These are phyloP conservation scores for Pachyseris speciosa DNA, from an alignment of 64 coral and sea anemone species.

Conservation along the genomic window DNA sequence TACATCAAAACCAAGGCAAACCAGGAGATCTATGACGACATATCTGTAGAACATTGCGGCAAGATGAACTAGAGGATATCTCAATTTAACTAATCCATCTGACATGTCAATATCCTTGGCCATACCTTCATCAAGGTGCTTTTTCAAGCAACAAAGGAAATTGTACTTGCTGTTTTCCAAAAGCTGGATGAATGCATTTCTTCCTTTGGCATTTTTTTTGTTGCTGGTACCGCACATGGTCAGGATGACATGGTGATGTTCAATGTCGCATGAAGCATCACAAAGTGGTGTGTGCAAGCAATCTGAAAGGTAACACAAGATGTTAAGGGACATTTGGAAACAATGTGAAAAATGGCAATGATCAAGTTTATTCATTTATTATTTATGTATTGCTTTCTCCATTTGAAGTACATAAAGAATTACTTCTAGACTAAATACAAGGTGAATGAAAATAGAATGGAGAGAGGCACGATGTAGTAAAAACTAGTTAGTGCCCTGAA, in stretches of 20 bases:
- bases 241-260: background rate
- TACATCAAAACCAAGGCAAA: background rate
- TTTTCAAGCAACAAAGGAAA: background rate
- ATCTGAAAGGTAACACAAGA: background rate
- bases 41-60: slow-evolving; percentile 9
- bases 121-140: background rate
- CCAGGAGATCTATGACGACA: background rate
- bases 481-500: too few relatives aligned
- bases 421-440: too few relatives aligned
- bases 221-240: background rate
- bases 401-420: too few relatives aligned
- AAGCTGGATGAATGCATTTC: background rate
- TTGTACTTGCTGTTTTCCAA: background rate
- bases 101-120: background rate
- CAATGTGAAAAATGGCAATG: too few relatives aligned
- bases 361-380: too few relatives aligned
- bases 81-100: background rate
- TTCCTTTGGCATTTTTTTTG: background rate
- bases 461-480: too few relatives aligned
- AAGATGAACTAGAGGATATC: slow-evolving; percentile 9
- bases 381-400: too few relatives aligned
- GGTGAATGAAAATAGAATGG: too few relatives aligned
- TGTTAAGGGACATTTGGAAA: background rate
- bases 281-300: slow-evolving; percentile 1
- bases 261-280: background rate